These are phyloP conservation scores for Ptychadena robeensis DNA, from an alignment of 2,797 vertebrate species.

Conservation along the genomic window DNA sequence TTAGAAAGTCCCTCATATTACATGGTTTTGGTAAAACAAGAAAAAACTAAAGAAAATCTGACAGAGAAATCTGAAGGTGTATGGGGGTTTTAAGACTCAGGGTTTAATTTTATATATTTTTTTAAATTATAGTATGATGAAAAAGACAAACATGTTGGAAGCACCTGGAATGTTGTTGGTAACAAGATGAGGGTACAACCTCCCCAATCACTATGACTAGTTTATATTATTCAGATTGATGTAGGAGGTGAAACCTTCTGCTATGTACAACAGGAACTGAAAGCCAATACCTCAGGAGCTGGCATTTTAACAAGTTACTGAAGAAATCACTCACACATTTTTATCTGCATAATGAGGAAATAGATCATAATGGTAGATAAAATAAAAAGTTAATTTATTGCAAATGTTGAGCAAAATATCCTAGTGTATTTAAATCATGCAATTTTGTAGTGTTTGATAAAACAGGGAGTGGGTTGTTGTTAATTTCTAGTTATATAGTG, in stretches of 20 bases:
- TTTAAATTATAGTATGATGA: not conserved
- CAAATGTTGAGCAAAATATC: not conserved
- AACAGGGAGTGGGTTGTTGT: no score
- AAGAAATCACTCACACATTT: not conserved
- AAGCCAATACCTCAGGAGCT: conserved; percentile 1
- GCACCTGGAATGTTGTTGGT: conserved; percentile 29
- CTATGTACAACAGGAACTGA: conserved; percentile 32
- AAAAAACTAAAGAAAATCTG: no score
- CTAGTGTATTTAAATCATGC: no score
- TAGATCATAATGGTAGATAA: not conserved
- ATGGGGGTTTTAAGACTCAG: no score
- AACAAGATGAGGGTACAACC: conserved; percentile 33
- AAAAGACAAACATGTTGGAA: not conserved
- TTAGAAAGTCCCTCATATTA: no score
- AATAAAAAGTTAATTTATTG: not conserved
- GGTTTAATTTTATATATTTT: no score
- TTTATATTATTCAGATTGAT: conserved; percentile 40
- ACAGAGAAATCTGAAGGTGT: no score
- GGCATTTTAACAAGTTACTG: not conserved
- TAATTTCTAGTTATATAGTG: no score
- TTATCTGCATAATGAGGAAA: not conserved
- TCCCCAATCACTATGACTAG: conserved; percentile 24
- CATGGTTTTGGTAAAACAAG: no score
- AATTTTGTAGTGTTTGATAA: no score
- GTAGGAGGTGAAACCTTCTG: conserved; percentile 42